These are phyloP conservation scores for Colletes collaris DNA, from an alignment of 2,888 invertebrate species.

Conservation along the genomic window DNA sequence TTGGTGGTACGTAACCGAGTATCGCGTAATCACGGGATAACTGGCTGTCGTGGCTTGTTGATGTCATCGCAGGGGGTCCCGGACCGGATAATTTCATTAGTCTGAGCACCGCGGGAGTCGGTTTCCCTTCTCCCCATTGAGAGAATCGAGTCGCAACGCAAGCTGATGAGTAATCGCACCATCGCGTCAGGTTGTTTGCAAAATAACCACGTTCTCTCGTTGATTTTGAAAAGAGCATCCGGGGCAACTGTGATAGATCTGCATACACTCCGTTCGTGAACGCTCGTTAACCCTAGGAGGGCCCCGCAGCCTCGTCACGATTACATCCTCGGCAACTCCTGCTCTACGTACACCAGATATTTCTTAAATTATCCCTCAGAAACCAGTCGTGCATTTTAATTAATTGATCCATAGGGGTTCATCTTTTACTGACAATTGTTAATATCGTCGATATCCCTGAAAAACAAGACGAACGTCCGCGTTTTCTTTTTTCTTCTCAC, in stretches of 20 bases:
- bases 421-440: too few relatives aligned
- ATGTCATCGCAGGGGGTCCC: conserved; percentile 76
- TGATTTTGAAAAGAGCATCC: conserved; percentile 18
- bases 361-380: too few relatives aligned
- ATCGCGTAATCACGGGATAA: conserved; percentile 77
- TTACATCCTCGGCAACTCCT: too few relatives aligned
- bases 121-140: conserved; percentile 56
- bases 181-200: conserved; percentile 61
- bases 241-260: not conserved
- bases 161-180: conserved; percentile 62
- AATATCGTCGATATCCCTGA: too few relatives aligned
- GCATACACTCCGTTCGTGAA: not conserved
- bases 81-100: conserved; percentile 82
- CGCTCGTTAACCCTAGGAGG: too few relatives aligned
- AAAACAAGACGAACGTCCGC: too few relatives aligned
- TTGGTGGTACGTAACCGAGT: conserved; percentile 68
- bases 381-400: too few relatives aligned
- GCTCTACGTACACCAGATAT: too few relatives aligned
- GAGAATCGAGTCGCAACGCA: conserved; percentile 60
- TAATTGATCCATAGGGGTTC: too few relatives aligned
- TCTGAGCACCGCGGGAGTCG: conserved; percentile 70
- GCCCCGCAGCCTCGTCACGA: too few relatives aligned
- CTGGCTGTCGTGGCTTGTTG: conserved; percentile 75
- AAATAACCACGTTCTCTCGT: conserved; percentile 45
- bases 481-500: not conserved